A percentile compares a stretch with the other conserved stretches of the same genome.
phyloP scores from a whole-genome alignment of 2,797 vertebrate species.

The Aldrovandia affinis region DNA sequence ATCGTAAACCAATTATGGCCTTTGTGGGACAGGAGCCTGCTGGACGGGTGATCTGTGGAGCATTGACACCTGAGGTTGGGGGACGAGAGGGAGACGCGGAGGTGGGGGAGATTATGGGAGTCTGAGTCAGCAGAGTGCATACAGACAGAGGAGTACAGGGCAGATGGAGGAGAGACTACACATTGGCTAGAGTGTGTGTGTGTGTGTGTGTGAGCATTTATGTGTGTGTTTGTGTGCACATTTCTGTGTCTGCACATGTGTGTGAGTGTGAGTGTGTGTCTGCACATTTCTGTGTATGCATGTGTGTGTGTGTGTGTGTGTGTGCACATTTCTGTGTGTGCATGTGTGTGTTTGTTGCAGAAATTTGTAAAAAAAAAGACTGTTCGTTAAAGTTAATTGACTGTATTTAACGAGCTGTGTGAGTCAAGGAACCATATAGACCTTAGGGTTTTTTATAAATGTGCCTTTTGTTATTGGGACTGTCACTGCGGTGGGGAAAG shows the following conservation, averaged over 20 bases:
- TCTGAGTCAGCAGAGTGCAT: conserved; percentile 21
- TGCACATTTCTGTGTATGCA: neutral
- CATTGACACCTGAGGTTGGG: neutral
- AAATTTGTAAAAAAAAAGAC: conserved; percentile 2
- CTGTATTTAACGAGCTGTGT: conserved; percentile 35
- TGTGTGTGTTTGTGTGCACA: neutral
- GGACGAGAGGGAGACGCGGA: neutral
- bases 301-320: neutral
- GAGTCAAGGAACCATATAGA: conserved; percentile 27
- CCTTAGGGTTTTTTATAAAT: conserved; percentile 10
- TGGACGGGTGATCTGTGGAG: neutral
- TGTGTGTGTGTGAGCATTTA: neutral
- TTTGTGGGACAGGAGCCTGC: conserved; percentile 33
- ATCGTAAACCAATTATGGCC: conserved; percentile 46
- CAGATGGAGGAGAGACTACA: neutral
- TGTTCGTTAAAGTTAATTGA: conserved; percentile 34
- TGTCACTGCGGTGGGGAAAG: neutral
- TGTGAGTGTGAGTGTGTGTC: too few relatives aligned
- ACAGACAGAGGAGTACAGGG: neutral
- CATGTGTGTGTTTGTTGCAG: neutral
- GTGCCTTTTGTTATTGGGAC: neutral
- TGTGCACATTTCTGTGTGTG: neutral
- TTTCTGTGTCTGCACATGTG: neutral
- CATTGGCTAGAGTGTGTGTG: neutral
- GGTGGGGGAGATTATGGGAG: neutral